Evolutionary conservation across 2,797 vertebrate genomes (phyloP).

Genomic region (Acanthopagrus latus): DNA sequence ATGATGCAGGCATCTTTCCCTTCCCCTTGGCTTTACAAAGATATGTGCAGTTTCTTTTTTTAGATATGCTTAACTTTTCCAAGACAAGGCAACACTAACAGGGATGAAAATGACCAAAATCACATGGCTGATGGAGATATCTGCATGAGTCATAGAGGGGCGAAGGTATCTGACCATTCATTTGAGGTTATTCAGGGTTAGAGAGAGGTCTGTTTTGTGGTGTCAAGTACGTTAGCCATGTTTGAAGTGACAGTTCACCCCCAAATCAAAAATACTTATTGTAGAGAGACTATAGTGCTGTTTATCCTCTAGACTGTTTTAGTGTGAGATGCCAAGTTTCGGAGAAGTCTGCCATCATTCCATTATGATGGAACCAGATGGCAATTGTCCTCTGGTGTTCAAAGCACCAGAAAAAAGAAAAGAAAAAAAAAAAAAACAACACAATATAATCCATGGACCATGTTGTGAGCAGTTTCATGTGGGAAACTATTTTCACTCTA

Average conservation of each 20-base stretch:
- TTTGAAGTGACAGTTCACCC: not conserved
- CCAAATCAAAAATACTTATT: no score
- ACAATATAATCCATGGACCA: no score
- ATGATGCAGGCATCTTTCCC: conserved; percentile 5
- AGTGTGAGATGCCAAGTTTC: no score
- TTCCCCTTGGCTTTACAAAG: conserved; percentile 16
- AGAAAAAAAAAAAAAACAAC: no score
- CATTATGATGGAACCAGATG: no score
- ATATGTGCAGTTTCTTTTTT: not conserved
- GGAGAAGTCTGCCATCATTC: no score
- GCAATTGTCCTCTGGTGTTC: no score
- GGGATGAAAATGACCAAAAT: not conserved
- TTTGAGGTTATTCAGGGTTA: not conserved
- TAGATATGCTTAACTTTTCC: not conserved
- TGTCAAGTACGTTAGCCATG: not conserved
- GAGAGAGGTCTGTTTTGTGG: not conserved
- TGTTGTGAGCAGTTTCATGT: no score
- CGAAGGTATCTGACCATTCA: not conserved
- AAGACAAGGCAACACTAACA: not conserved
- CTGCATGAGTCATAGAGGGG: not conserved
- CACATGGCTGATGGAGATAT: not conserved
- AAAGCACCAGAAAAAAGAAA: no score
- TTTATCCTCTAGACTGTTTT: no score
- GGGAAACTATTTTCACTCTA: no score
- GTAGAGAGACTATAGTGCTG: no score